Evolutionary conservation across 2,797 vertebrate species (phyloP).

Genomic region (Danio tinwini): DNA sequence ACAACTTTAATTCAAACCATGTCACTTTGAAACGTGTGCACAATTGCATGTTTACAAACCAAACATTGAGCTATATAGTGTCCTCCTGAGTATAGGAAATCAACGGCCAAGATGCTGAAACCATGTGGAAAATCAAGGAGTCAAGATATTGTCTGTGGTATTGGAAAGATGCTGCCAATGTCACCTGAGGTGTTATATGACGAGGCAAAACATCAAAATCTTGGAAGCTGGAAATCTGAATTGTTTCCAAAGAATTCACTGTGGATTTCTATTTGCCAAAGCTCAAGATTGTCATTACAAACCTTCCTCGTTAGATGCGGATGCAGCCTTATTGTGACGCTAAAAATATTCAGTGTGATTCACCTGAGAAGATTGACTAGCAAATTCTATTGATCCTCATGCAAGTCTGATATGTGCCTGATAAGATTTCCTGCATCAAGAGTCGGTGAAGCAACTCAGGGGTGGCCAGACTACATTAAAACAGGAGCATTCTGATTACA

Average conservation of each 20-base stretch:
- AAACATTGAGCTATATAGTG: conserved; percentile 46
- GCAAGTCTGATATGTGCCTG: conserved; percentile 60
- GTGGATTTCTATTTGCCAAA: conserved; percentile 53
- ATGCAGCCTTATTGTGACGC: conserved; percentile 55
- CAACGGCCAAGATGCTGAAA: conserved; percentile 61
- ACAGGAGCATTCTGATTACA: conserved; percentile 62
- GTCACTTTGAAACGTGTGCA: conserved; percentile 63
- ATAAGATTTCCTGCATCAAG: conserved; percentile 71
- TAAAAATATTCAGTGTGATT: conserved; percentile 67
- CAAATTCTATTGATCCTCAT: conserved; percentile 70
- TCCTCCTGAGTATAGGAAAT: conserved; percentile 62
- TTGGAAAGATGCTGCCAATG: conserved; percentile 9
- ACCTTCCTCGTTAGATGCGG: conserved; percentile 60
- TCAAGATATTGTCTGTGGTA: conserved; percentile 32
- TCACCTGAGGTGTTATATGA: conserved; percentile 32
- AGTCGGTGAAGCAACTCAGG: conserved; percentile 63
- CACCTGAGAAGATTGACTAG: conserved; percentile 68
- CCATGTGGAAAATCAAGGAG: conserved; percentile 58
- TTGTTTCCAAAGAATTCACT: not conserved
- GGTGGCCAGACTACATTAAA: conserved; percentile 44
- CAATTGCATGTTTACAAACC: conserved; percentile 58
- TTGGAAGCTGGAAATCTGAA: not conserved
- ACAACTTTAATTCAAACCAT: conserved; percentile 45
- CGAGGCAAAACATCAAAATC: conserved; percentile 17
- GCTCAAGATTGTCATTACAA: conserved; percentile 26